Base-by-base conservation (phyloP, 2,888 invertebrate genomes). In the Therioaphis trifolii region DNA sequence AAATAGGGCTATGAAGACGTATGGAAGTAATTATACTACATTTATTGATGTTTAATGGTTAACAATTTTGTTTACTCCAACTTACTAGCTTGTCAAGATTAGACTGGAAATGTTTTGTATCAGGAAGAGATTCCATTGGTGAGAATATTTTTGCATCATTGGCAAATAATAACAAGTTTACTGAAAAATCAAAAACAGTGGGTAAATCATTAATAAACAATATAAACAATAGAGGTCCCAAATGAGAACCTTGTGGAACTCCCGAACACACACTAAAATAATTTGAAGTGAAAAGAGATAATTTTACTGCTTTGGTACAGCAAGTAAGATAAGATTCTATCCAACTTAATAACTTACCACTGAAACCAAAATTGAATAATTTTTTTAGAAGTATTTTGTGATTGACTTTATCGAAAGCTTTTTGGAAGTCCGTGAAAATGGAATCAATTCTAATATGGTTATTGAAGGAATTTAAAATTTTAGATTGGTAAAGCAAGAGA, bases 201-300 rank as follows among this genome's bases (percentile, higher is more conserved):
- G 24, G 35, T 35, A 76, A 4, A 84, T 85, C 84, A 66, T 85
- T 84, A 21, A 75, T 80, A 63, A 82, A 85, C 11, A 84, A 21
- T 3, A 74, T n/a, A 80, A 86, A 85, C n/a, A 86, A 63, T 18
- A 86, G 18, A 21, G 86, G 86, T 5, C 86, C 85, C 11, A 86
- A 74, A 46, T 85, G 85, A 18, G 85, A 84, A 11, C 86, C 86
- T 75, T 86, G n/a, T 5, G 4, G 4, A 11, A 55, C 55, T 18
- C 55, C 55, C 4, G 12, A 55, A 55, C 4, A 5, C 5, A 55
- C 58, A 4, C n/a, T 24, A 58, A 58, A 58, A 58, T 58, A 3
- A 24, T 58, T 58, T 24, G 58, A n/a, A 58, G 24, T 12, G 12
- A 3, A 58, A 58, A 4, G 5, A 9, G 58, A 58, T 7, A 58